A percentile compares a stretch with the other conserved stretches of the same genome.
Conservation (phyloP, 1,140 invertebrate species). For the Drosophila kepulauana region DNA sequence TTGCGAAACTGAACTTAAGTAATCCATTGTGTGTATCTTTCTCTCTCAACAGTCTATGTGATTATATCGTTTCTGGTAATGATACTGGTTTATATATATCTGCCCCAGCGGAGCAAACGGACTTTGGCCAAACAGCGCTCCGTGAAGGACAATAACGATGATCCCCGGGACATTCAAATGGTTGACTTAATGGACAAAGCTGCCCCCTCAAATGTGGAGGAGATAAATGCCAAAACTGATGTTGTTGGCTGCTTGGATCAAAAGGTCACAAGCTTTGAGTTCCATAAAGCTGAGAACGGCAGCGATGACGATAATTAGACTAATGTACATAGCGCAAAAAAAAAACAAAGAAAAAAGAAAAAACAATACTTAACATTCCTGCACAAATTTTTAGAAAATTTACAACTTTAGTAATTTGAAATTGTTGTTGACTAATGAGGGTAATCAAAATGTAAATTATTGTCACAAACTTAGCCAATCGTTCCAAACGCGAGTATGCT, state of each 20-base stretch:
- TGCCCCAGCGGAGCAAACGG: slow-evolving; percentile 4
- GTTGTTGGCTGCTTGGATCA: slow-evolving; percentile 4
- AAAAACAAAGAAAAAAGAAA: too few species aligned
- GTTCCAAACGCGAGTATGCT: slow-evolving; percentile 26
- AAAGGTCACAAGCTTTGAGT: slow-evolving; percentile 35
- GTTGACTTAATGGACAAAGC: slow-evolving; percentile 19
- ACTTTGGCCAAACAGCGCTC: background rate
- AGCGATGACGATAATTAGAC: slow-evolving; percentile 14
- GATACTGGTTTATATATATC: slow-evolving; percentile 21
- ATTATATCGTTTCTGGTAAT: slow-evolving; percentile 37
- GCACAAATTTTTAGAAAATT: slow-evolving; percentile 7
- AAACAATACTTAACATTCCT: slow-evolving; percentile 29
- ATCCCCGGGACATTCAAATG: slow-evolving; percentile 17
- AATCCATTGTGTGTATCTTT: background rate
- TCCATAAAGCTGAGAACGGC: slow-evolving; percentile 21
- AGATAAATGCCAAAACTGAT: background rate
- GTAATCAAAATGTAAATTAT: slow-evolving; percentile 14
- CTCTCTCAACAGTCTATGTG: slow-evolving; percentile 32
- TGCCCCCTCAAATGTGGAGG: background rate
- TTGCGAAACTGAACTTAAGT: background rate
- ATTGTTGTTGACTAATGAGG: slow-evolving; percentile 7
- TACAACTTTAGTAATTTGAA: slow-evolving; percentile 5
- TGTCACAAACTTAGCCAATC: slow-evolving; percentile 22
- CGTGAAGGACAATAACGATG: slow-evolving; percentile 2
- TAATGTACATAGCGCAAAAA: background rate